Evolutionary conservation across 2,113 vertebrate species (phyloP), one percentile per base, ranked within the genome.

Genomic region (Saguinus midas): DNA sequence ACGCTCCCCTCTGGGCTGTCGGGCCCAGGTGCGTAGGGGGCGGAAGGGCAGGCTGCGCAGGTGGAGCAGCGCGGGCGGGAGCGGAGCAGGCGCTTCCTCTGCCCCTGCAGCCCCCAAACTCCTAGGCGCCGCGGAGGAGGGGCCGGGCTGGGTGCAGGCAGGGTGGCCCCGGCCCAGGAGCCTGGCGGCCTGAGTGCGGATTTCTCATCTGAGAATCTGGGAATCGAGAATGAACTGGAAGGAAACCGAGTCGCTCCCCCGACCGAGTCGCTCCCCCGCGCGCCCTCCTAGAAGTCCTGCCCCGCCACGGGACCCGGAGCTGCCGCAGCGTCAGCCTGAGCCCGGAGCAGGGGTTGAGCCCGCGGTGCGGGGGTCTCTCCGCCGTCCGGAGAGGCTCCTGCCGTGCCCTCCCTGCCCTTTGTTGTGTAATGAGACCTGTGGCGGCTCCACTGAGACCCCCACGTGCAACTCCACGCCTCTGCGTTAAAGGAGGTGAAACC

Each of bases 11-110:
- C 87, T 4, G 27, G 66, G 68, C 32, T 32, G 81, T 32, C 43
- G 17, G 68, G 75, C 75, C 96, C 85, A 94, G 95, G 91, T 92
- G 88, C 27, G 64, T 6, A 16, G 21, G 13, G 64, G 58, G 58
- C 43, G 32, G 57, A 32, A 64, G 29, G 66, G 57, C 91, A 32
- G 2, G 66, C 14, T n/a, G 37, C 73, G 83, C 97, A 97, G 96
- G 97, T 96, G 97, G 95, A 58, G 48, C 18, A 52, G 73, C 17
- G n/a, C 32, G 5, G 61, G n/a, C 73, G 6, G 72, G 58, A 29
- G 83, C 70, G 25, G 20, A 12, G 17, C 21, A 5, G 72, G 40
- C 8, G 70, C 68, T 23, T 32, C 70, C 55, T 87, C 87, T 12
- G 27, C 43, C 70, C 82, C 17, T 4, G 18, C 37, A 45, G 57